Evolutionary conservation across 2,797 vertebrate genomes (phyloP).

Genomic region (Danio aesculapii): DNA sequence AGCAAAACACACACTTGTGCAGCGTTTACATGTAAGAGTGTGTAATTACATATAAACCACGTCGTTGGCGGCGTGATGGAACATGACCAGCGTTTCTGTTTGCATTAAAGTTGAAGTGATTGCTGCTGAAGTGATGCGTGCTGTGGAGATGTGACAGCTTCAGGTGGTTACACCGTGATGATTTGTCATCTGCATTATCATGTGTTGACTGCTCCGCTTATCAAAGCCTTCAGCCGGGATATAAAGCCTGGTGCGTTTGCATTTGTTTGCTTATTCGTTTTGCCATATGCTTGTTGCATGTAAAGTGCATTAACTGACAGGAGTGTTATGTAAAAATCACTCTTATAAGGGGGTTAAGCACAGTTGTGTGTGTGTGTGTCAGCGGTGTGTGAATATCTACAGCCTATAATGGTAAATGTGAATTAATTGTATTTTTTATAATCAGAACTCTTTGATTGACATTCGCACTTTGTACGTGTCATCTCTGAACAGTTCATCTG

Average conservation of each 20-base stretch:
- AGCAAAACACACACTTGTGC: too few relatives aligned
- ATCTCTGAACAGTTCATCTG: too few relatives aligned
- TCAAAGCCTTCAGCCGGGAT: constrained; percentile 11
- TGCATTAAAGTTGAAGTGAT: constrained; percentile 26
- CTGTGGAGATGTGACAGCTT: constrained; percentile 28
- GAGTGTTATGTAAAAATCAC: not conserved
- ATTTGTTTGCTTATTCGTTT: not conserved
- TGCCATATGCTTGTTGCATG: not conserved
- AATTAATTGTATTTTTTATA: too few relatives aligned
- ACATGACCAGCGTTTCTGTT: constrained; percentile 23
- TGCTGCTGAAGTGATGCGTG: constrained; percentile 19
- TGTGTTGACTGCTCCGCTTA: not conserved
- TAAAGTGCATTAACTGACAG: not conserved
- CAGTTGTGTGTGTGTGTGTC: too few relatives aligned
- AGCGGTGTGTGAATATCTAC: too few relatives aligned
- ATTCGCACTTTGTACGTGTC: too few relatives aligned
- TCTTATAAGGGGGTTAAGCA: too few relatives aligned
- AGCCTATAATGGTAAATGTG: too few relatives aligned
- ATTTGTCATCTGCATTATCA: constrained; percentile 18
- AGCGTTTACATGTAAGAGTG: too few relatives aligned
- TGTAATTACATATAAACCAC: not conserved
- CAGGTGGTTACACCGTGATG: not conserved
- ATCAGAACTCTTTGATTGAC: too few relatives aligned
- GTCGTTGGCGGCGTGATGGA: not conserved
- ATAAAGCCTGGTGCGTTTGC: not conserved